Evolutionary conservation across 1,140 invertebrate species (phyloP).

Genomic region (Polypedilum vanderplanki): DNA sequence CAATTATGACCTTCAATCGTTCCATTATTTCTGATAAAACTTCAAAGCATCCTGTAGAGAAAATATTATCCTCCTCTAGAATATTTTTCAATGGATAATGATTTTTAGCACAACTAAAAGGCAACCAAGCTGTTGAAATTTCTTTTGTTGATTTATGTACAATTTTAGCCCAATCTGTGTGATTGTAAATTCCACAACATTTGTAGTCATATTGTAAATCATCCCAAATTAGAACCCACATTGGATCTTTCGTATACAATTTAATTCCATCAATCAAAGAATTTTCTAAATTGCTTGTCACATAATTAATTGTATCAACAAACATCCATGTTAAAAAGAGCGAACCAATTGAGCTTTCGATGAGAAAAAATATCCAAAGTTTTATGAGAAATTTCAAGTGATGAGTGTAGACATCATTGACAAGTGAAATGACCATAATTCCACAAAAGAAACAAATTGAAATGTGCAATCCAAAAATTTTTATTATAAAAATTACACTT

Average conservation of each 20-base stretch:
- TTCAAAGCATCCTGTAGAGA: not conserved
- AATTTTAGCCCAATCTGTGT: not conserved
- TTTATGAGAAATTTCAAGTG: not conserved
- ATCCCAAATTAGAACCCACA: not conserved
- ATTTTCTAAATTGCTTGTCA: not conserved
- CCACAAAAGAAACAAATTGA: not conserved
- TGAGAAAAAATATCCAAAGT: not conserved
- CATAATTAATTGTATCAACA: not conserved
- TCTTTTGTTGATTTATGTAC: not conserved
- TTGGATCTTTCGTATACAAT: not conserved
- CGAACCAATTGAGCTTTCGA: not conserved
- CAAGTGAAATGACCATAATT: not conserved
- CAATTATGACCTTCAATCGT: not conserved
- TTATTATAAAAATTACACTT: not conserved
- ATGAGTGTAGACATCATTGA: not conserved
- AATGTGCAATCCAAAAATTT: not conserved
- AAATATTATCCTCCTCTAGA: not conserved
- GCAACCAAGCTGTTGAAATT: not conserved
- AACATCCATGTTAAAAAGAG: not conserved
- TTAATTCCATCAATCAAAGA: not conserved
- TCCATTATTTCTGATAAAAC: not conserved
- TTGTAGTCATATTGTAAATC: constrained; percentile 10
- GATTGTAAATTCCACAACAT: not conserved
- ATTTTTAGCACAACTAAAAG: not conserved
- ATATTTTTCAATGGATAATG: not conserved